phyloP scores from a whole-genome alignment of 2,797 vertebrate species.

The Xenopus petersii region DNA sequence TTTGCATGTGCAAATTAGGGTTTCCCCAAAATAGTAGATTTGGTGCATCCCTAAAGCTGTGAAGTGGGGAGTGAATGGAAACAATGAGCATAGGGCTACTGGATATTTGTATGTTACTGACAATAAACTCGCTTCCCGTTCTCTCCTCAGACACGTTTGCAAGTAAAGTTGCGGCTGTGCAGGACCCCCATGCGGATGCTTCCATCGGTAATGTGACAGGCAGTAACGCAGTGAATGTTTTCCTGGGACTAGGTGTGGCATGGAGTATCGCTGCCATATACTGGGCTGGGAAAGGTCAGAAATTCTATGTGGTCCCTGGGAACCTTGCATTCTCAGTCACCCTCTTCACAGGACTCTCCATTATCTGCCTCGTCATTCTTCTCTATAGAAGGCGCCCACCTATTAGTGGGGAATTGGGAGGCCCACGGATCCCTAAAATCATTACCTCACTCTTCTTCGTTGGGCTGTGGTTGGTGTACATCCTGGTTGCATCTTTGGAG shows the following conservation, averaged over 20 bases:
- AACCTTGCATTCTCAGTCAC: slow-evolving; percentile 83
- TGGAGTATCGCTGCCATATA: slow-evolving; percentile 81
- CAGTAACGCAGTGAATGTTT: slow-evolving; percentile 83
- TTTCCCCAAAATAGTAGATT: too few relatives aligned
- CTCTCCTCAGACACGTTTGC: slow-evolving; percentile 76
- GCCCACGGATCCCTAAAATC: slow-evolving; percentile 75
- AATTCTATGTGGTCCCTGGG: slow-evolving; percentile 72
- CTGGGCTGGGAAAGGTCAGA: slow-evolving; percentile 71
- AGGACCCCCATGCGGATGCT: slow-evolving; percentile 82
- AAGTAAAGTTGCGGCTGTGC: slow-evolving; percentile 82
- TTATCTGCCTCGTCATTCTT: slow-evolving; percentile 65
- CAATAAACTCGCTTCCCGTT: not conserved
- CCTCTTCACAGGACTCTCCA: slow-evolving; percentile 78
- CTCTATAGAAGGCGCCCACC: slow-evolving; percentile 75
- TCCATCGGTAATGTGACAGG: slow-evolving; percentile 85
- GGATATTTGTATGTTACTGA: not conserved
- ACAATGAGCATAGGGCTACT: too few relatives aligned
- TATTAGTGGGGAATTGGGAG: slow-evolving; percentile 75
- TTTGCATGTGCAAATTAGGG: too few relatives aligned
- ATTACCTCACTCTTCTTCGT: slow-evolving; percentile 74
- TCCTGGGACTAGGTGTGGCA: slow-evolving; percentile 83
- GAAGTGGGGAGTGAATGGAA: too few relatives aligned
- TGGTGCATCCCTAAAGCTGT: too few relatives aligned
- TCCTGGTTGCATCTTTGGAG: slow-evolving; percentile 77
- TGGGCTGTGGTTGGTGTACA: slow-evolving; percentile 78